Evolutionary conservation across 2,113 vertebrate species (phyloP).

Genomic region (Morphnarchus princeps): DNA sequence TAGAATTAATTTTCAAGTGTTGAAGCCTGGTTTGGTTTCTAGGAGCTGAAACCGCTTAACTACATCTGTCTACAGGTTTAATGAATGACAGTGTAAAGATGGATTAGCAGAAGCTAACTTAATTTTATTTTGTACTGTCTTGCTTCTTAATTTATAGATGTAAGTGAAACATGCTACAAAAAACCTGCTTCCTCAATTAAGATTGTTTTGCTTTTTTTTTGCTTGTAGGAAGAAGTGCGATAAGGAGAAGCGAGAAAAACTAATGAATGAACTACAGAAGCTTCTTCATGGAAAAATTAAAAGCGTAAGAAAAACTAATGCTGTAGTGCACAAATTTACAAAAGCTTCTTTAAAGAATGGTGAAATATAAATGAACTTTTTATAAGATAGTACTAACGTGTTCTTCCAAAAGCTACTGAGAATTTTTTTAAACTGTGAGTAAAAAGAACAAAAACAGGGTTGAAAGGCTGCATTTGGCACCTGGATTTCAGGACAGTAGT

Average conservation of each 20-base stretch:
- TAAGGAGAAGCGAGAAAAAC: slow-evolving; percentile 76
- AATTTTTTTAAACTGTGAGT: background rate
- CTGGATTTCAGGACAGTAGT: background rate
- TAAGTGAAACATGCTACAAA: background rate
- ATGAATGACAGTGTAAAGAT: background rate
- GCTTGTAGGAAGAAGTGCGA: slow-evolving; percentile 87
- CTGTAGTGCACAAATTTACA: background rate
- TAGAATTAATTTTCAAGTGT: background rate
- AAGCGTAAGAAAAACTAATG: slow-evolving; percentile 72
- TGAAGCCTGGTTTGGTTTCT: background rate
- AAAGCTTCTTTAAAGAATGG: background rate
- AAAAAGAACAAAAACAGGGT: background rate
- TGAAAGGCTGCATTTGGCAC: background rate
- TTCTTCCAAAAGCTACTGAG: background rate
- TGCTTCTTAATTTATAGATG: background rate
- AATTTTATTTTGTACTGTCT: background rate
- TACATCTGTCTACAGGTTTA: background rate
- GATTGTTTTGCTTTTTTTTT: background rate
- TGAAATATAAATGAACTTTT: background rate
- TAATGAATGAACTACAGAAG: slow-evolving; percentile 85
- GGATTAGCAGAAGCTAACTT: background rate
- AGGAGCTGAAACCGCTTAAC: background rate
- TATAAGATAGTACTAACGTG: background rate
- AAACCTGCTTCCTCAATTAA: background rate
- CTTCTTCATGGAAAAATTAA: slow-evolving; percentile 88